Conservation (phyloP, 2,888 invertebrate species). For the Pristionchus maxplancki region DNA sequence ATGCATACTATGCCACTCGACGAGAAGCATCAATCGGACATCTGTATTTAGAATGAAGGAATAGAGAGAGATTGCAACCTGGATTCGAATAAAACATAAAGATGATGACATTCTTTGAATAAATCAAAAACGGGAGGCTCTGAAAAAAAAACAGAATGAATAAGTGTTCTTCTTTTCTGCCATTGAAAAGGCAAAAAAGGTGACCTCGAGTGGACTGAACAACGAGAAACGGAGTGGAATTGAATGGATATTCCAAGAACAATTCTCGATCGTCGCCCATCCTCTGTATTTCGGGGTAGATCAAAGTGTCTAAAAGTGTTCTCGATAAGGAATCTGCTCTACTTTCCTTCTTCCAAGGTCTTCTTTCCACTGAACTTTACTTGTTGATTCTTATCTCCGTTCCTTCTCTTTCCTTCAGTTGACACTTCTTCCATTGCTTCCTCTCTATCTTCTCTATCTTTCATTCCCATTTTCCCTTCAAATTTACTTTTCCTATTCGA, state of each 20-base stretch:
- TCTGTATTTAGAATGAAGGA: background rate
- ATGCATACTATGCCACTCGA: background rate
- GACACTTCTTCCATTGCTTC: background rate
- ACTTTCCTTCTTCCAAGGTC: constrained; percentile 27
- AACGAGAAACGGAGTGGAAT: background rate
- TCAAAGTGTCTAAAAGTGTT: background rate
- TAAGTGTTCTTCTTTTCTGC: background rate
- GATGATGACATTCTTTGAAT: background rate
- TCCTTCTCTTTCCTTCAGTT: background rate
- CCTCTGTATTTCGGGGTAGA: constrained; percentile 8
- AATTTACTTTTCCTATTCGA: background rate
- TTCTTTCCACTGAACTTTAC: constrained; percentile 28
- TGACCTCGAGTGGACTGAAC: constrained; percentile 15
- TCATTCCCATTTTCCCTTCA: background rate
- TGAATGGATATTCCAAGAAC: background rate
- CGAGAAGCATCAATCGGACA: background rate
- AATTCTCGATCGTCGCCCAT: background rate
- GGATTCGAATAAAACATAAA: background rate
- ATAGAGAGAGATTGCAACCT: too few species aligned
- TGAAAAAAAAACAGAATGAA: background rate
- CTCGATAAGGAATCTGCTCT: constrained; percentile 36
- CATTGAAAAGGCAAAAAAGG: background rate
- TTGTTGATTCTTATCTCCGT: constrained; percentile 2
- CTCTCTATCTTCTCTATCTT: background rate
- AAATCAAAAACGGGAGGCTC: background rate